Conservation (phyloP, 2,797 vertebrate genomes). For the Fistularia tabacaria region DNA sequence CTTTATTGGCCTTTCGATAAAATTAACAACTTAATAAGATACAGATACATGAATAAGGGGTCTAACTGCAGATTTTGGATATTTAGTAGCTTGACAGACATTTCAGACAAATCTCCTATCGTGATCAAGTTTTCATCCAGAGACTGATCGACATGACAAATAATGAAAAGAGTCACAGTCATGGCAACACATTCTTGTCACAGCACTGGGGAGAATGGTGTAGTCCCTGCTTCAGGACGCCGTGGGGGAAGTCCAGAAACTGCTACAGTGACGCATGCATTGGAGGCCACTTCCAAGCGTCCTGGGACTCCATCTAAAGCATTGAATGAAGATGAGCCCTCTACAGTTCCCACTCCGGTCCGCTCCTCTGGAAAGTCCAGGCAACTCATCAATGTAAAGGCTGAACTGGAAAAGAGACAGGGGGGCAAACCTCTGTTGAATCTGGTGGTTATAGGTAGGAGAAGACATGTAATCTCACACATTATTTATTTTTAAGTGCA, state of each 20-base stretch:
- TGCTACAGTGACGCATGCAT: slow-evolving; percentile 17
- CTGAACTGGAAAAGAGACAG: slow-evolving; percentile 93
- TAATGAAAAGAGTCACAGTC: background rate
- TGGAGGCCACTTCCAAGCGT: slow-evolving; percentile 68
- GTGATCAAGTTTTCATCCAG: too few species aligned
- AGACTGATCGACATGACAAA: background rate
- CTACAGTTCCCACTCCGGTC: slow-evolving; percentile 57
- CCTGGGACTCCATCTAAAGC: slow-evolving; percentile 64
- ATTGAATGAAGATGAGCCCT: slow-evolving; percentile 72
- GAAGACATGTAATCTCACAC: too few species aligned
- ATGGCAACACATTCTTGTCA: slow-evolving; percentile 7
- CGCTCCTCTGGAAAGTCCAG: slow-evolving; percentile 83
- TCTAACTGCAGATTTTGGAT: too few species aligned
- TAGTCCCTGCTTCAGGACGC: slow-evolving; percentile 43
- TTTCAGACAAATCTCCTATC: too few species aligned
- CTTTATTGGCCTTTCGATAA: too few species aligned
- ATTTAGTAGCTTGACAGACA: too few species aligned
- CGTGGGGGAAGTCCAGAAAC: slow-evolving; percentile 75
- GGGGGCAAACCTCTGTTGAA: slow-evolving; percentile 93
- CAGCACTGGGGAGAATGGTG: slow-evolving; percentile 82
- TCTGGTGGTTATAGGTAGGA: slow-evolving; percentile 92
- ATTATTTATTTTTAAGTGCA: too few species aligned
- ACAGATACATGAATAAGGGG: too few species aligned
- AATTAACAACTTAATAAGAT: too few species aligned
- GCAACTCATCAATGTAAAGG: slow-evolving; percentile 86